Percentiles rank a stretch among this genome's conserved stretches.
Evolutionary conservation across 2,113 vertebrate species (phyloP).

Genomic region (Isurus oxyrinchus): DNA sequence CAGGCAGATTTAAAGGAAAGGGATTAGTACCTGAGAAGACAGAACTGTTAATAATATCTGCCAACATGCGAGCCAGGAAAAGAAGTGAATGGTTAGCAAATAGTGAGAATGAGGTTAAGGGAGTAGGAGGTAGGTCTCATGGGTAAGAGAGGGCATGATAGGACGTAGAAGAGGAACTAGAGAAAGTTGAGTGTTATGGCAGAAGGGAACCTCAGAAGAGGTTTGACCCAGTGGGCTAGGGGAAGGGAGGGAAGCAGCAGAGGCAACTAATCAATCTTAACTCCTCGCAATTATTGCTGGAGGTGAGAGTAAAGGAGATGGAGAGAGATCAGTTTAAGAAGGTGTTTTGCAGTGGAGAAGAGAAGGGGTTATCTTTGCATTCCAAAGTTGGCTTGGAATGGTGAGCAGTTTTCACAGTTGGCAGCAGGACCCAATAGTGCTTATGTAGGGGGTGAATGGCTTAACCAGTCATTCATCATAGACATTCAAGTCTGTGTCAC

Average conservation of each 20-base stretch:
- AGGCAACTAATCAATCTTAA: background rate
- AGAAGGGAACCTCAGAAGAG: no score
- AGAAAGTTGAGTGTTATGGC: no score
- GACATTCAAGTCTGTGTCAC: background rate
- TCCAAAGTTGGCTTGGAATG: background rate
- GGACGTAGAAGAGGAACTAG: no score
- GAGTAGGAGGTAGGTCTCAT: no score
- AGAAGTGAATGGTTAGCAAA: no score
- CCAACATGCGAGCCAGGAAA: no score
- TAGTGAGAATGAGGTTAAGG: no score
- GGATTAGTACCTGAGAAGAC: background rate
- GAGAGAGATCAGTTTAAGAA: background rate
- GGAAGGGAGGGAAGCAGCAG: background rate
- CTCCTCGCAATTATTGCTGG: background rate
- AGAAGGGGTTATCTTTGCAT: background rate
- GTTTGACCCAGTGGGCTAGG: no score
- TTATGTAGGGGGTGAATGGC: background rate
- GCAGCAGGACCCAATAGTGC: background rate
- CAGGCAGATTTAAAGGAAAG: background rate
- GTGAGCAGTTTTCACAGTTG: background rate
- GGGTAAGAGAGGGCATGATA: no score
- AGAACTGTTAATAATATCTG: no score
- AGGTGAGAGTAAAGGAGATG: background rate
- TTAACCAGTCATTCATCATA: background rate
- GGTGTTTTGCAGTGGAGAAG: background rate